A percentile compares a stretch with the other conserved stretches of the same genome.
These are phyloP conservation scores for Escarpia spicata DNA, from an alignment of 2,888 invertebrate species.

Conservation along the genomic window DNA sequence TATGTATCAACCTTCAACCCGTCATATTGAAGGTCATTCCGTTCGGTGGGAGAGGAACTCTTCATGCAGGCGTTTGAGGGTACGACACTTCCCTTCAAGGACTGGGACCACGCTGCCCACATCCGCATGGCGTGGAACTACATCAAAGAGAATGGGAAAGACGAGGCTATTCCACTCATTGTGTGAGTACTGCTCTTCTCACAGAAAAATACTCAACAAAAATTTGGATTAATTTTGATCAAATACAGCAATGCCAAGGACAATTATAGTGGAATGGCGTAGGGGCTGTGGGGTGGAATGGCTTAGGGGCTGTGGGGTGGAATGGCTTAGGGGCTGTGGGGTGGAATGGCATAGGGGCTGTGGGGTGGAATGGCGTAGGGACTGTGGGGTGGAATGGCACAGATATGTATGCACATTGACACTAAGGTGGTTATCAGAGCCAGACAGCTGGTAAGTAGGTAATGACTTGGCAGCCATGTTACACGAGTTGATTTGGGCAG, in stretches of 20 bases:
- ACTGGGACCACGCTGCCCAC: conserved; percentile 63
- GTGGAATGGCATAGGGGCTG: too few relatives aligned
- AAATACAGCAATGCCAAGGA: neutral
- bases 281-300: too few relatives aligned
- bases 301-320: too few relatives aligned
- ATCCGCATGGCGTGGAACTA: conserved; percentile 64
- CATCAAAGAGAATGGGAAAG: conserved; percentile 56
- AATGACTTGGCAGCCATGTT: too few relatives aligned
- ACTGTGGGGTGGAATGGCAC: too few relatives aligned
- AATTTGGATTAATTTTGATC: neutral
- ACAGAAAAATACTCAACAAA: neutral
- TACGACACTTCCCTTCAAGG: conserved; percentile 59
- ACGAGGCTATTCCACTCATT: conserved; percentile 56
- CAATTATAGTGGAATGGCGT: too few relatives aligned
- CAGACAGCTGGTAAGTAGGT: too few relatives aligned
- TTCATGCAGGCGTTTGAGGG: conserved; percentile 63
- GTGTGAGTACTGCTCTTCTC: conserved; percentile 44
- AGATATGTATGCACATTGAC: too few relatives aligned
- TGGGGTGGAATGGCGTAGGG: too few relatives aligned
- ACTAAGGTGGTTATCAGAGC: too few relatives aligned
- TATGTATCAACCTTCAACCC: neutral
- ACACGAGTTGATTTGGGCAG: too few relatives aligned
- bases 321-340: too few relatives aligned
- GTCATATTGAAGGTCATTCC: conserved; percentile 50
- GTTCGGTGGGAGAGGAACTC: conserved; percentile 61